Evolutionary conservation across 2,113 vertebrate species (phyloP), one percentile per base, ranked within the genome.

Genomic region (Oriolus oriolus): DNA sequence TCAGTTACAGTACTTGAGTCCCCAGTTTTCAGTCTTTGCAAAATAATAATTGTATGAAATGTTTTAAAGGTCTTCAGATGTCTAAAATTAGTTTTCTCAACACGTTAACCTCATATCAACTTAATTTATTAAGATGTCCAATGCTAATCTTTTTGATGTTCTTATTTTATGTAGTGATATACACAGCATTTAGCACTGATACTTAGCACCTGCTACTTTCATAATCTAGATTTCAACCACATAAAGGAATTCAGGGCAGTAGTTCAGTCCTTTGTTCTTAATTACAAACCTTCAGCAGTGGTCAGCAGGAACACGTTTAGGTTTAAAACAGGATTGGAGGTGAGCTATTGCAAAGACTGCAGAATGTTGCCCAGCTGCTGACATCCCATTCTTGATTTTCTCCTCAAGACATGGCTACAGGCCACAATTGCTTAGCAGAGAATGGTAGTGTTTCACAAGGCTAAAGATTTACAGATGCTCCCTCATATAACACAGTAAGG

Each of bases 401-500:
- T 98, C 98, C 98, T 98, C 98, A 90, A 98, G 97, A 98, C 96
- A 98, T 98, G 98, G 98, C 98, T 98, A 97, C 97, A 97, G 97
- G 97, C 98, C 98, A 98, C 97, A 97, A 97, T 94, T 98, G 98
- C 98, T 98, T 98, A 98, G 97, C 97, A 98, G 98, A 98, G 98
- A 98, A 98, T 98, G 97, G 98, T 98, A 98, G 97, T 98, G 98
- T 98, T 98, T 98, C 97, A 98, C 98, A 98, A 98, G 98, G 97
- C 98, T 98, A 98, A 97, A 98, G 98, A 98, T 98, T 98, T 98
- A 98, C 97, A 98, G 98, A 98, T 98, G 98, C 98, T 98, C 99
- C 99, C 98, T 99, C 99, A 99, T 99, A 99, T 99, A 99, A 99
- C 99, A 98, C 99, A 99, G 98, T 99, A 99, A 99, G 99, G 99